phyloP scores from a whole-genome alignment of 2,797 vertebrate species.

The Sebastes wilsoni region DNA sequence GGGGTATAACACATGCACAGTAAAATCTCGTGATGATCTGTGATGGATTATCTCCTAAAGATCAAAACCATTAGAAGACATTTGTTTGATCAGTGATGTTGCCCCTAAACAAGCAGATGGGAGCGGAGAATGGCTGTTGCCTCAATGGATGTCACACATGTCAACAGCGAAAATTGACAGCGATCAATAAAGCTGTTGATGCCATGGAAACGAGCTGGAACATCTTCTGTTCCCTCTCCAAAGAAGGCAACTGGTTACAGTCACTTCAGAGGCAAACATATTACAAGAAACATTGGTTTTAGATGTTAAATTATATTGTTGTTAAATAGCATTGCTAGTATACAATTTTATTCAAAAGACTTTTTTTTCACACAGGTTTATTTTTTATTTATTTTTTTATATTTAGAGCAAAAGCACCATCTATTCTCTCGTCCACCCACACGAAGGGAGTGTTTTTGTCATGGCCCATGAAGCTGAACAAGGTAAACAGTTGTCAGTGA shows the following conservation, averaged over 20 bases:
- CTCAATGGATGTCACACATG: slow-evolving; percentile 3
- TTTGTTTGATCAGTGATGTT: neutral
- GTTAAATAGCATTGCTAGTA: neutral
- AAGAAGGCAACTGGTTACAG: too few species aligned
- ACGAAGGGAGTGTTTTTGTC: slow-evolving; percentile 24
- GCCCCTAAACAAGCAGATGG: too few species aligned
- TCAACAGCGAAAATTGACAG: neutral
- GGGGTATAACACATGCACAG: too few species aligned
- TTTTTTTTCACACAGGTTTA: neutral
- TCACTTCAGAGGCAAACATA: too few species aligned
- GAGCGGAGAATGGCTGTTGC: too few species aligned
- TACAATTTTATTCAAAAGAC: neutral
- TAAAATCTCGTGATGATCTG: neutral
- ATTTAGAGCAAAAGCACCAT: neutral
- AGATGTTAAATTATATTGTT: neutral
- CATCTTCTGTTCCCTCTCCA: neutral
- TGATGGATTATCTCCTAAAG: neutral
- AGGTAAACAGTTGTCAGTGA: slow-evolving; percentile 37
- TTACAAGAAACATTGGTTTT: too few species aligned
- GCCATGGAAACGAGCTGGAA: slow-evolving; percentile 9
- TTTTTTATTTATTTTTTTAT: neutral
- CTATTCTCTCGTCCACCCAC: neutral
- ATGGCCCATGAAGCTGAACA: slow-evolving; percentile 30
- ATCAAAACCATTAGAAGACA: neutral
- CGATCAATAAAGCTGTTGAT: neutral